Base-by-base conservation (phyloP, 2,888 invertebrate genomes). In the Odontocerum albicorne region DNA sequence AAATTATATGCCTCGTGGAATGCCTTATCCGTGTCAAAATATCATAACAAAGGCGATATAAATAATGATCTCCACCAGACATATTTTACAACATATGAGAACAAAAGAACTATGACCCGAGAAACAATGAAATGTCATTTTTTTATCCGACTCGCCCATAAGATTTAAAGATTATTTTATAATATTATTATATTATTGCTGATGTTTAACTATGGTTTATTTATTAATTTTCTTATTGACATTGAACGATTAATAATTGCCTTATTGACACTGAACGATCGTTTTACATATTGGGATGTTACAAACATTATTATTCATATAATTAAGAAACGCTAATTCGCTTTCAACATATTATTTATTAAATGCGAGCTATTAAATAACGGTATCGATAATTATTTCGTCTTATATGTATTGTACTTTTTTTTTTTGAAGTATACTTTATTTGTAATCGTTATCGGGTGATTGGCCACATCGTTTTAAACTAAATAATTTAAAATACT, bases 21-120 rank as follows among this genome's bases (percentile, higher is more conserved):
- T 45, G 36, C 38, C 52, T 52, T 53, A 53, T 49, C 16, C 57
- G 31, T 44, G 49, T 57, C 56, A 52, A 39, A 56, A 56, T 56
- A 56, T 50, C 45, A 44, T 38, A 52, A 50, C 50, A 50, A 55
- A 45, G 49, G 40, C 43, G 45, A 22, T 22, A 55, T 55, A 55
- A 55, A 55, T 55, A 55, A 51, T 31, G 55, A 22, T 40, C 55
- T 42, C 42, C 27, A 42, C 33, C 42, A 22, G n/a, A 12, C 4
- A 27, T 21, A 31, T 45, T 45, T 35, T 20, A 47, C 15, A 49
- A 49, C 44, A 57, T 53, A 53, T 53, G 57, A 43, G 53, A 52
- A 44, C 46, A 44, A 21, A 31, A 33, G 38, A 57, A 47, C 57
- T 49, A 22, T 49, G 49, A 57, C 44, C 39, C 40, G 21, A 12